phyloP scores from a whole-genome alignment of 1,140 invertebrate genomes.

The Lamellibrachia luymesi region DNA sequence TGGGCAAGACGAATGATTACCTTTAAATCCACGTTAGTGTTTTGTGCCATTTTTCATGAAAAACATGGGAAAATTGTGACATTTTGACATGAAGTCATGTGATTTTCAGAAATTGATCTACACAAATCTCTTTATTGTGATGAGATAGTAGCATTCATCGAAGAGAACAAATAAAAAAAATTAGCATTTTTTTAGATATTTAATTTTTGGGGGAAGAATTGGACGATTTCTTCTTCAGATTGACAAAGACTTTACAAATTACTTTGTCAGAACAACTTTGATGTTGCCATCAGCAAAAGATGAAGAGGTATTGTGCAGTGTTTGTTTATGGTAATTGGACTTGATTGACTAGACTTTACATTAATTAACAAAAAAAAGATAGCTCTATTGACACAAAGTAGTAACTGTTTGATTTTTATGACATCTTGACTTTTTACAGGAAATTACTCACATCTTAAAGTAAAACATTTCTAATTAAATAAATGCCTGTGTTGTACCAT shows the following conservation, averaged over 20 bases:
- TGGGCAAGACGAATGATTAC: too few species aligned
- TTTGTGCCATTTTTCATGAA: too few species aligned
- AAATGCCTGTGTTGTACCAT: background rate
- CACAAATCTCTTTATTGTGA: too few species aligned
- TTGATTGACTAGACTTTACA: background rate
- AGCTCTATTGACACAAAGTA: background rate
- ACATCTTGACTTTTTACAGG: background rate
- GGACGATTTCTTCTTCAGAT: background rate
- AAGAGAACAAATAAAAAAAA: too few species aligned
- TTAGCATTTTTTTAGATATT: too few species aligned
- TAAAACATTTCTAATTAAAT: background rate
- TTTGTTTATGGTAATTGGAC: background rate
- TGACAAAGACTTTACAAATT: background rate
- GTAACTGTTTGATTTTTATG: background rate
- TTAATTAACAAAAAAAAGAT: background rate
- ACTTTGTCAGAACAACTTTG: background rate
- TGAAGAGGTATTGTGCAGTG: background rate
- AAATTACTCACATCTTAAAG: background rate
- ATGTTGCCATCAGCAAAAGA: background rate
- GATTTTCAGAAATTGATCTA: too few species aligned
- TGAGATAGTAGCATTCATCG: too few species aligned
- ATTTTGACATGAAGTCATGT: too few species aligned
- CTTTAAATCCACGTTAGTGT: too few species aligned
- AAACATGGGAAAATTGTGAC: too few species aligned
- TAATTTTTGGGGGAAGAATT: background rate